A percentile compares a stretch with the other conserved stretches of the same genome.
Conservation (phyloP, 2,113 vertebrate species). For the Verasper variegatus region DNA sequence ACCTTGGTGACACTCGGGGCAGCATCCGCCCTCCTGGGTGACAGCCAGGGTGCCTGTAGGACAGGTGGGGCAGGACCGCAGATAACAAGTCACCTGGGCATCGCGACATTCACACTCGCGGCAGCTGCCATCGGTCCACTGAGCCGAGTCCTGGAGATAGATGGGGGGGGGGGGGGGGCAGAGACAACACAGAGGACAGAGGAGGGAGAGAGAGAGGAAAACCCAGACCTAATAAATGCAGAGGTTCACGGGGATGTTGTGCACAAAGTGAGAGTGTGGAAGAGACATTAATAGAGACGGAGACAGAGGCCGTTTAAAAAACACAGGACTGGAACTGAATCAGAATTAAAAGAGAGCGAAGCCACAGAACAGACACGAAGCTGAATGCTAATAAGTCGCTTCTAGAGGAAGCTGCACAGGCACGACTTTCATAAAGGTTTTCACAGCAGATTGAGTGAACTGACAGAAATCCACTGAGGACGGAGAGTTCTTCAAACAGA, state of each 20-base stretch:
- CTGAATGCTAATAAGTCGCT: neutral
- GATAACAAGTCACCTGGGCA: conserved; percentile 85
- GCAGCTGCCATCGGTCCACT: conserved; percentile 85
- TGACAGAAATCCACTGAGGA: neutral
- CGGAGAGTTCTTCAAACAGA: neutral
- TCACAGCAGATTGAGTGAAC: neutral
- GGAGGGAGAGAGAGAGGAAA: too few relatives aligned
- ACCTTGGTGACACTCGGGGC: conserved; percentile 89
- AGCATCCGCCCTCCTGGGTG: conserved; percentile 81
- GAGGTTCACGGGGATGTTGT: neutral
- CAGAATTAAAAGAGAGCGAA: too few relatives aligned
- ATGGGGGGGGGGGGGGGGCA: neutral
- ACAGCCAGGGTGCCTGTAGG: conserved; percentile 80
- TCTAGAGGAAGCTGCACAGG: neutral
- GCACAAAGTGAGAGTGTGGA: neutral
- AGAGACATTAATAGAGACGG: neutral
- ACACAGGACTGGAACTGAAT: too few relatives aligned
- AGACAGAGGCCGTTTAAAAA: neutral
- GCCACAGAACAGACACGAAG: too few relatives aligned
- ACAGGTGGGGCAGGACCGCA: conserved; percentile 87
- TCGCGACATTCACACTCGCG: conserved; percentile 85
- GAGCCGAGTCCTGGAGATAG: conserved; percentile 78
- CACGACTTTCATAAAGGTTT: neutral
- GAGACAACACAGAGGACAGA: neutral
- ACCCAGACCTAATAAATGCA: neutral